Conservation (phyloP, 2,797 vertebrate genomes). For the Scolopax bukidnonensis region DNA sequence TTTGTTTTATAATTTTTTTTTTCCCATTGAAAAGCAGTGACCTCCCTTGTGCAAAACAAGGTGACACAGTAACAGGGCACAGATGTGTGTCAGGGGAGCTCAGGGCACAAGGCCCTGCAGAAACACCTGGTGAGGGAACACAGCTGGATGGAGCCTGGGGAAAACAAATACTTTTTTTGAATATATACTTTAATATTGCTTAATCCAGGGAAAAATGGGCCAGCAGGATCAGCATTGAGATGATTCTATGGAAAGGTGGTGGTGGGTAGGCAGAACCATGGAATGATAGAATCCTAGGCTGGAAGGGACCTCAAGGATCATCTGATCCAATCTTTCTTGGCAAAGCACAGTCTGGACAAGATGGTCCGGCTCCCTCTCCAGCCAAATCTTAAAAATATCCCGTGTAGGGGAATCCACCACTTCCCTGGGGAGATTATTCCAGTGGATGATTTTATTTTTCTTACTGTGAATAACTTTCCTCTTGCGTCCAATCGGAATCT, state of each 20-base stretch:
- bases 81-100: background rate
- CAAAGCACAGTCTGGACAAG: background rate
- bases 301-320: background rate
- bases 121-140: rapidly evolving
- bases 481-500: background rate
- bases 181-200: background rate
- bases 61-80: rapidly evolving
- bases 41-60: background rate
- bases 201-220: background rate
- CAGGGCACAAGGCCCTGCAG: background rate
- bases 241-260: background rate
- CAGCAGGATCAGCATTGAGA: rapidly evolving
- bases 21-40: background rate
- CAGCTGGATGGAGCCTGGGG: background rate
- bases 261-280: background rate
- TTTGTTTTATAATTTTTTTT: background rate
- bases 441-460: background rate
- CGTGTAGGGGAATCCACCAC: background rate
- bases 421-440: background rate
- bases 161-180: rapidly evolving
- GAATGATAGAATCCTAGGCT: background rate
- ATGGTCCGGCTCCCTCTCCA: background rate
- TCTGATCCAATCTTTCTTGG: too few species aligned
- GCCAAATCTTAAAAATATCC: background rate
- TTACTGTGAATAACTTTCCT: background rate